A percentile compares a stretch with the other conserved stretches of the same genome.
Conservation (phyloP, 2,113 vertebrate genomes). For the Chaetura pelagica region DNA sequence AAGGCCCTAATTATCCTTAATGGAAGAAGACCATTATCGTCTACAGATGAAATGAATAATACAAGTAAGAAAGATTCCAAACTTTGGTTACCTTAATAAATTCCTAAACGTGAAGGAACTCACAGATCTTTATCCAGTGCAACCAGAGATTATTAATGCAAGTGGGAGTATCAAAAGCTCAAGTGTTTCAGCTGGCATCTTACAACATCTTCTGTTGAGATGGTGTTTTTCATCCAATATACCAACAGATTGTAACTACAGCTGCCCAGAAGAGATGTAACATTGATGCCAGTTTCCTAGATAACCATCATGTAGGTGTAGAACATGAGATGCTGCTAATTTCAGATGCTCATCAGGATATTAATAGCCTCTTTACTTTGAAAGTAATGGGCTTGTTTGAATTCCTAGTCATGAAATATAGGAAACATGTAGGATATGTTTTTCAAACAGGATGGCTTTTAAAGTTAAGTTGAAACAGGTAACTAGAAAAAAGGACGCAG, state of each 20-base stretch:
- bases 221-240: slow-evolving; percentile 33
- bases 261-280: slow-evolving; percentile 12
- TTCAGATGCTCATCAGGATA: slow-evolving; percentile 58
- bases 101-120: slow-evolving; percentile 57
- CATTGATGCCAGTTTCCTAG: slow-evolving; percentile 36
- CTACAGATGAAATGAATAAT: slow-evolving; percentile 62
- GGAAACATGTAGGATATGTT: neutral
- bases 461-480: neutral
- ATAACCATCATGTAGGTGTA: slow-evolving; percentile 59
- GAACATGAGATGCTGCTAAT: slow-evolving; percentile 52
- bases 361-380: slow-evolving; percentile 37
- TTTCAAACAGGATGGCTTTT: neutral
- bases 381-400: slow-evolving; percentile 33
- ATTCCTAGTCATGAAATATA: neutral
- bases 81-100: slow-evolving; percentile 61
- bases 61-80: slow-evolving; percentile 41
- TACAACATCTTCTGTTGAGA: slow-evolving; percentile 25
- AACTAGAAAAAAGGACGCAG: neutral
- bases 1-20: slow-evolving; percentile 45
- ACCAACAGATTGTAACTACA: slow-evolving; percentile 14
- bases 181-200: slow-evolving; percentile 52
- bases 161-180: slow-evolving; percentile 65
- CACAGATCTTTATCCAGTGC: slow-evolving; percentile 52
- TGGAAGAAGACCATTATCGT: slow-evolving; percentile 39
- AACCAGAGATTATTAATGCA: slow-evolving; percentile 56